Conservation (phyloP, 2,113 vertebrate genomes). For the Tyrannus savana region DNA sequence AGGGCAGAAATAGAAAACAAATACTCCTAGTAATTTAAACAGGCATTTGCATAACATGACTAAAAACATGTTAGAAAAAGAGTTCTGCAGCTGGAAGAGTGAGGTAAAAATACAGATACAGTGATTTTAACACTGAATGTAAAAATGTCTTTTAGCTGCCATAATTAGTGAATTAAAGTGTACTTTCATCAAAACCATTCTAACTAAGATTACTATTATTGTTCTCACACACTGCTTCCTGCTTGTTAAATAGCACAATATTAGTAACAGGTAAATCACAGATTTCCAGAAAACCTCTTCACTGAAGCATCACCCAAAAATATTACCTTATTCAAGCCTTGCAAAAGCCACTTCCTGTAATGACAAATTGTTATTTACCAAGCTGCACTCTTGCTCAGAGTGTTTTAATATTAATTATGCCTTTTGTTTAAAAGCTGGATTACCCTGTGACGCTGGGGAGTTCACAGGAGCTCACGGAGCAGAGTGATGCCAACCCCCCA, state of each 20-base stretch:
- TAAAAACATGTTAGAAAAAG: constrained; percentile 73
- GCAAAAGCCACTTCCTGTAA: not conserved
- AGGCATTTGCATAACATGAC: constrained; percentile 81
- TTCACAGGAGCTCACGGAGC: not conserved
- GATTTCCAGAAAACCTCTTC: constrained; percentile 31
- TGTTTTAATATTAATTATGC: constrained; percentile 41
- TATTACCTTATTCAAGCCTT: constrained; percentile 7
- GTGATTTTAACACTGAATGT: constrained; percentile 75
- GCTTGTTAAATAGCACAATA: constrained; percentile 3
- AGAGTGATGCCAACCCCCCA: not conserved
- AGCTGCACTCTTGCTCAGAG: not conserved
- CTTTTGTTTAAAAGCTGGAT: constrained; percentile 25
- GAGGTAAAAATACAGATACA: constrained; percentile 77
- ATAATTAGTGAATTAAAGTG: constrained; percentile 80
- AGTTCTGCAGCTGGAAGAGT: constrained; percentile 66
- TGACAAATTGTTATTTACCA: constrained; percentile 37
- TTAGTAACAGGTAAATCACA: constrained; percentile 54
- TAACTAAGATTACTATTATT: constrained; percentile 68
- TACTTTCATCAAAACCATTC: constrained; percentile 76
- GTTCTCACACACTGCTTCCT: not conserved
- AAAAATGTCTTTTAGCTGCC: constrained; percentile 77
- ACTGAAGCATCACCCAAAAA: constrained; percentile 22
- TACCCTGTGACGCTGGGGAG: not conserved
- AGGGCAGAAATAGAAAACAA: constrained; percentile 80
- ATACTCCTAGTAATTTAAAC: constrained; percentile 80